phyloP scores from a whole-genome alignment of 2,888 invertebrate genomes.

The Stegophylla sp. region DNA sequence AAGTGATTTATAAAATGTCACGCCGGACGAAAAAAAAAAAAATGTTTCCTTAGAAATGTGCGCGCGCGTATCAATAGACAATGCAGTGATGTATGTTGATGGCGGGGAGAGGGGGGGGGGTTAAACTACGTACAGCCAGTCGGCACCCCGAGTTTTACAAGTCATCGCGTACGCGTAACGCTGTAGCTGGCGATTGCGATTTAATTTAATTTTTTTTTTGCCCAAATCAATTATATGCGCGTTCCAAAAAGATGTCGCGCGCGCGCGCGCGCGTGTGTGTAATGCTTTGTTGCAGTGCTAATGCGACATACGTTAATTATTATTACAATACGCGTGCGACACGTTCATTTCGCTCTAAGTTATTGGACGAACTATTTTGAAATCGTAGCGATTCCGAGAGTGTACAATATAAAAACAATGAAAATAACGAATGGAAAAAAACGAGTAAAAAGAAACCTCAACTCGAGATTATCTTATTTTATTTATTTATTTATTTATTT shows the following conservation, averaged over 20 bases:
- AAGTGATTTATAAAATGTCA: conserved; percentile 56
- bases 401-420: background rate
- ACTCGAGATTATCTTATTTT: conserved; percentile 34
- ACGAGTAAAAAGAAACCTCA: background rate
- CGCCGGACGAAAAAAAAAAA: conserved; percentile 2
- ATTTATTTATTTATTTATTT: no score
- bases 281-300: no score
- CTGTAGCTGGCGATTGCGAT: background rate
- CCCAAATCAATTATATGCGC: no score
- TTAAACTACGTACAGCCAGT: background rate
- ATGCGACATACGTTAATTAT: no score
- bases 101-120: background rate
- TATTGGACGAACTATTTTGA: background rate
- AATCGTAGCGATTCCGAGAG: background rate
- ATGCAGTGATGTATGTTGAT: background rate
- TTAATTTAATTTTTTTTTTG: background rate
- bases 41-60: conserved; percentile 34
- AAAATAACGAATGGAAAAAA: conserved; percentile 1
- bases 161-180: background rate
- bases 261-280: no score
- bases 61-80: conserved; percentile 30
- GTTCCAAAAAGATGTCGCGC: no score
- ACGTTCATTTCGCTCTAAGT: background rate
- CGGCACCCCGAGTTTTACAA: no score
- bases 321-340: background rate